Percentiles rank a stretch among this genome's conserved stretches.
These are phyloP conservation scores for Atopsyche davidsoni DNA, from an alignment of 1,140 invertebrate genomes.

Conservation along the genomic window DNA sequence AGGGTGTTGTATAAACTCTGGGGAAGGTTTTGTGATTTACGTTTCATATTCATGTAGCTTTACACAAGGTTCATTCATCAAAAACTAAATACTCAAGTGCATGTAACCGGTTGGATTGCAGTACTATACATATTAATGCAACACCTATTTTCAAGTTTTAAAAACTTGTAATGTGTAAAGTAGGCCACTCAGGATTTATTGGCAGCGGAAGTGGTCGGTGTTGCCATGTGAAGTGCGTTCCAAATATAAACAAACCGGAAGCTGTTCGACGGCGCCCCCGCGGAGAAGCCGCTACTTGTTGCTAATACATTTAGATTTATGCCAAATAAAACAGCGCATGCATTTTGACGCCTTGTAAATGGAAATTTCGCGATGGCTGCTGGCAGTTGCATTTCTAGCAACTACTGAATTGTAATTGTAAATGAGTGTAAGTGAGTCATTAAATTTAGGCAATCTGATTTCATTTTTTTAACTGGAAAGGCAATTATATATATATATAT, in stretches of 20 bases:
- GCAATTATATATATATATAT: slow-evolving; percentile 4
- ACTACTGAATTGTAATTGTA: slow-evolving; percentile 9
- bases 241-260: slow-evolving; percentile 23
- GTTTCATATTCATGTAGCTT: too few species aligned
- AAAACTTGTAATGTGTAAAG: not conserved
- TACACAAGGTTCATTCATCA: too few species aligned
- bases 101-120: too few species aligned
- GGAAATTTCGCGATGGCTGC: slow-evolving; percentile 20
- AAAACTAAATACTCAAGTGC: too few species aligned
- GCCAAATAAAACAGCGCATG: slow-evolving; percentile 27
- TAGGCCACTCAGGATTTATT: not conserved
- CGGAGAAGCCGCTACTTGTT: slow-evolving; percentile 20
- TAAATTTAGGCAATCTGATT: too few species aligned
- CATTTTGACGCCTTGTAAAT: slow-evolving; percentile 27
- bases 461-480: too few species aligned
- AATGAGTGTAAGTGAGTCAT: not conserved
- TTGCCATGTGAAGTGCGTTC: slow-evolving; percentile 13
- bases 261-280: slow-evolving; percentile 8
- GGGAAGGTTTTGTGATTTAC: too few species aligned
- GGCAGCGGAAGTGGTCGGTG: not conserved
- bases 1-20: too few species aligned
- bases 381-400: slow-evolving; percentile 3
- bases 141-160: not conserved
- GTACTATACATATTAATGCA: not conserved
- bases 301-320: slow-evolving; percentile 29